Conservation (phyloP, 2,888 invertebrate species). For the Buathra laborator region DNA sequence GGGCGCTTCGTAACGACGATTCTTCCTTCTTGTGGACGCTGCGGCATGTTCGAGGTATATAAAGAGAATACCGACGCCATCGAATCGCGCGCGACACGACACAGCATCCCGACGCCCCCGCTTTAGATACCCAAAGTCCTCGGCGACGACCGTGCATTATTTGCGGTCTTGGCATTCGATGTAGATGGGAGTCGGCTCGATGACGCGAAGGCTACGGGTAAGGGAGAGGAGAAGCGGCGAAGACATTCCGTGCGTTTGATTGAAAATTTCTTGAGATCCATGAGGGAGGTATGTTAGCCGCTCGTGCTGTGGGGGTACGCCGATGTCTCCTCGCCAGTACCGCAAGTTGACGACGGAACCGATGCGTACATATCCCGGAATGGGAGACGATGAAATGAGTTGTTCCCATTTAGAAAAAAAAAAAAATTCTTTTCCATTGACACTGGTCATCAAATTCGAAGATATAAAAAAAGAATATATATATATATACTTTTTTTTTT, state of each 20-base stretch:
- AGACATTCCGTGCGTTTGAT: constrained; percentile 84
- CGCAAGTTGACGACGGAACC: constrained; percentile 5
- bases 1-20: constrained; percentile 66
- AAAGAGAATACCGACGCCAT: constrained; percentile 61
- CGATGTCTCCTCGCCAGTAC: constrained; percentile 31
- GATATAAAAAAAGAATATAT: constrained; percentile 17
- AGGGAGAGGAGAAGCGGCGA: constrained; percentile 71
- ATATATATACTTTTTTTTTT: no score
- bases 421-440: background rate
- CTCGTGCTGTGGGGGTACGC: constrained; percentile 62
- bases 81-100: constrained; percentile 5
- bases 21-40: constrained; percentile 50
- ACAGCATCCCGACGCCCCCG: constrained; percentile 46
- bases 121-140: constrained; percentile 34
- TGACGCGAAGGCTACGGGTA: constrained; percentile 61
- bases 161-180: constrained; percentile 79
- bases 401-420: background rate
- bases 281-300: constrained; percentile 77
- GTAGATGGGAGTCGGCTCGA: constrained; percentile 69
- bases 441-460: constrained; percentile 36
- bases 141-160: constrained; percentile 80
- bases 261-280: constrained; percentile 84
- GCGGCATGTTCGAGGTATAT: constrained; percentile 59
- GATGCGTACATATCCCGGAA: background rate
- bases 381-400: background rate